Evolutionary conservation across 1,140 invertebrate genomes (phyloP).

Genomic region (Atta texana): DNA sequence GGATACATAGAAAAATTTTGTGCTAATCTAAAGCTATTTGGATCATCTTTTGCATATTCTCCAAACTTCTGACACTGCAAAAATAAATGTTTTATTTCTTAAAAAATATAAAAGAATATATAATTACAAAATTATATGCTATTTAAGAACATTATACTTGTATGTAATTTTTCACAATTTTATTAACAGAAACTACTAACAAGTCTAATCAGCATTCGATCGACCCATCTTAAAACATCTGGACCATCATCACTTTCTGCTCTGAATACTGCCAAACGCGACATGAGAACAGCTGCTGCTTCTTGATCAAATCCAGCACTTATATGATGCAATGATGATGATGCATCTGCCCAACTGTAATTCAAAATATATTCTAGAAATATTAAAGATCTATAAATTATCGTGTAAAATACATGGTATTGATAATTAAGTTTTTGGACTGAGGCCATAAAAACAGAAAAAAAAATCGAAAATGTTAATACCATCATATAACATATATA

Average conservation of each 20-base stretch:
- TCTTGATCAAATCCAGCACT: slow-evolving; percentile 99
- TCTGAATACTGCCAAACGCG: slow-evolving; percentile 97
- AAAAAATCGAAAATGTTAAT: too few species aligned
- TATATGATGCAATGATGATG: slow-evolving; percentile 92
- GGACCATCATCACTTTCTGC: slow-evolving; percentile 98
- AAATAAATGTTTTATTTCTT: slow-evolving; percentile 20
- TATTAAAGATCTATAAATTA: slow-evolving; percentile 22
- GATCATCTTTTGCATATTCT: slow-evolving; percentile 99
- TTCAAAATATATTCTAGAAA: slow-evolving; percentile 42
- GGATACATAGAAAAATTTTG: slow-evolving; percentile 99
- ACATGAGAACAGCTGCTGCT: slow-evolving; percentile 98
- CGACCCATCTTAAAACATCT: slow-evolving; percentile 99
- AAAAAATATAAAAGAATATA: slow-evolving; percentile 29
- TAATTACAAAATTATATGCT: background rate
- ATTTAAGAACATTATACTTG: background rate
- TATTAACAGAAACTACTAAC: slow-evolving; percentile 87
- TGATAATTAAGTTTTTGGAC: too few species aligned
- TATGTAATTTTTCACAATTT: background rate
- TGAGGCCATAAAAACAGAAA: too few species aligned
- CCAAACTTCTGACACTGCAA: slow-evolving; percentile 99
- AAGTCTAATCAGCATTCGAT: slow-evolving; percentile 98
- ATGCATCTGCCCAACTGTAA: slow-evolving; percentile 93
- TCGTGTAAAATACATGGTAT: background rate
- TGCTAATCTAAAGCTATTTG: slow-evolving; percentile 97
- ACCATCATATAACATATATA: too few species aligned